Percentiles rank a stretch among this genome's conserved stretches.
Conservation (phyloP, 2,888 invertebrate species). For the Odontomyia ornata region DNA sequence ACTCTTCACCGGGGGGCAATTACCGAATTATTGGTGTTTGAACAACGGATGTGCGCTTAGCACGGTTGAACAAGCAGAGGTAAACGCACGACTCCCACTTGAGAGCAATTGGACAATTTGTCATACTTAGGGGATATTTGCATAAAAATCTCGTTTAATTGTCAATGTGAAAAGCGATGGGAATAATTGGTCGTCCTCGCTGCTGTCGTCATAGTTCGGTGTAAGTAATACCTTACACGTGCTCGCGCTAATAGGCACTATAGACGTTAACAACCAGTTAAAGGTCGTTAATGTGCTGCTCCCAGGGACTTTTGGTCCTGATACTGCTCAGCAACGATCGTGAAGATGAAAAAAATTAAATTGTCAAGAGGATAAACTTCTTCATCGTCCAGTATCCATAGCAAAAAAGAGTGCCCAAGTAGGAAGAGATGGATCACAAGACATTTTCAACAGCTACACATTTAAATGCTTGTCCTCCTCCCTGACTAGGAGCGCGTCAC, state of each 20-base stretch:
- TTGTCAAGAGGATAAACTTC: background rate
- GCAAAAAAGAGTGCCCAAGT: background rate
- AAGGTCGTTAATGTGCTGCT: background rate
- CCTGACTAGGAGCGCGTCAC: background rate
- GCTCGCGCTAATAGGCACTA: background rate
- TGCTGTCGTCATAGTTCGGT: background rate
- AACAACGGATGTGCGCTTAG: background rate
- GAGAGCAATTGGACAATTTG: background rate
- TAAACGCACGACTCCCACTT: too few species aligned
- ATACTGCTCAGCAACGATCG: too few species aligned
- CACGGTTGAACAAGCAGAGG: too few species aligned
- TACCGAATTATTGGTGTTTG: constrained; percentile 7
- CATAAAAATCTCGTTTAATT: background rate
- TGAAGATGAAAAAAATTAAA: background rate
- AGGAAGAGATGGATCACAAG: background rate
- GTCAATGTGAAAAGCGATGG: background rate
- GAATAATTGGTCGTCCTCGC: background rate
- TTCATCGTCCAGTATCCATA: background rate
- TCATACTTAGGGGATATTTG: background rate
- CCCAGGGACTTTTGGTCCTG: background rate
- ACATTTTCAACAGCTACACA: too few species aligned
- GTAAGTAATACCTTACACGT: background rate
- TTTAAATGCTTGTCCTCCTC: background rate
- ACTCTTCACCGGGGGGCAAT: background rate
- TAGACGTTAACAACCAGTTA: background rate